A percentile compares a stretch with the other conserved stretches of the same genome.
These are phyloP conservation scores for Paradisaea rubra DNA, from an alignment of 2,113 vertebrate genomes.

Conservation along the genomic window DNA sequence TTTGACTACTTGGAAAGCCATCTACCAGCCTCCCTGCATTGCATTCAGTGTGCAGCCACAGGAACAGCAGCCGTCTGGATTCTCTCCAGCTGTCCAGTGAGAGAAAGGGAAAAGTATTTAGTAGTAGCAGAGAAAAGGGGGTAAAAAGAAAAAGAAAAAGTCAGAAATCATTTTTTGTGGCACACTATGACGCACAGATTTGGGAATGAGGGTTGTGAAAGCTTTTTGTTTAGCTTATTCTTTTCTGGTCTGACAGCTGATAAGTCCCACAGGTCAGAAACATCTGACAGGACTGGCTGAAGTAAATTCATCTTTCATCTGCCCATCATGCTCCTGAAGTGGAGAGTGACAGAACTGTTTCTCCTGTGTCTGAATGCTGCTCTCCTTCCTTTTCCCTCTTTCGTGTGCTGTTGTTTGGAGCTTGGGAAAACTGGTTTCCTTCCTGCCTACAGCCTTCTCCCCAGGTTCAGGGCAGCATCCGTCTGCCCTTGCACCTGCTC, in stretches of 20 bases:
- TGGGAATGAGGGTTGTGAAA: conserved; percentile 47
- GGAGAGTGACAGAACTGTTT: conserved; percentile 51
- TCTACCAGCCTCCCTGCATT: neutral
- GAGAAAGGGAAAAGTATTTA: conserved; percentile 11
- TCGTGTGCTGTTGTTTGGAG: conserved; percentile 59
- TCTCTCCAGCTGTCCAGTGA: conserved; percentile 30
- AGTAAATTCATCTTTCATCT: conserved; percentile 65
- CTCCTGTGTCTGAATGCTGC: neutral
- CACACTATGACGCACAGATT: conserved; percentile 23
- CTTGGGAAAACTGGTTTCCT: conserved; percentile 77
- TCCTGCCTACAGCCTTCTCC: conserved; percentile 71
- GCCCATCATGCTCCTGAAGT: conserved; percentile 63
- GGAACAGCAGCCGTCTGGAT: neutral
- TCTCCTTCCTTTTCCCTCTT: conserved; percentile 10
- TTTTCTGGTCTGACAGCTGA: conserved; percentile 67
- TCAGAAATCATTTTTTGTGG: conserved; percentile 46
- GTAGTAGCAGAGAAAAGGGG: neutral
- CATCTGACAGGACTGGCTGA: conserved; percentile 49
- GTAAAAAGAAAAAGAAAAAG: neutral
- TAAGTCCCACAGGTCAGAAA: conserved; percentile 58
- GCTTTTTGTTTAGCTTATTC: conserved; percentile 67
- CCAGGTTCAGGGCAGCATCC: conserved; percentile 59
- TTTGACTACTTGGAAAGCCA: neutral
- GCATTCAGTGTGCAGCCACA: neutral
- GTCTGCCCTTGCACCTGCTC: conserved; percentile 74